Conservation (phyloP, 2,113 vertebrate genomes). For the Anthoscopus minutus region DNA sequence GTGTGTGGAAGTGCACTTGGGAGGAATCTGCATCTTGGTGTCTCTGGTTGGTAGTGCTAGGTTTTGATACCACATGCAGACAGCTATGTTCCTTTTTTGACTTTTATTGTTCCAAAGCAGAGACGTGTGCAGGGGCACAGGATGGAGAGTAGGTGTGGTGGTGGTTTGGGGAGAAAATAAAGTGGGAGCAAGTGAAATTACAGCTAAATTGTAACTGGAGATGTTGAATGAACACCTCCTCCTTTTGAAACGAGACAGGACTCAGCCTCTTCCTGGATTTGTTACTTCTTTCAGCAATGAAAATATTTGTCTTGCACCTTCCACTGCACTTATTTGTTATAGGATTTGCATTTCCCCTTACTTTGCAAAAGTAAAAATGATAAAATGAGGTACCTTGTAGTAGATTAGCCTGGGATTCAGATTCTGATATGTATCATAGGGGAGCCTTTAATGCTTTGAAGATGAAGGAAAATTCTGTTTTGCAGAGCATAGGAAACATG, state of each 20-base stretch:
- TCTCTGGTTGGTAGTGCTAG: too few species aligned
- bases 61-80: too few species aligned
- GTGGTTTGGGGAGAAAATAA: not conserved
- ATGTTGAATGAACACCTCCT: not conserved
- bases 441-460: not conserved
- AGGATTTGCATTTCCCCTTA: not conserved
- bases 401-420: not conserved
- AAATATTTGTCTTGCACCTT: not conserved
- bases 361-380: not conserved
- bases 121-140: too few species aligned
- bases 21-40: not conserved
- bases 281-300: not conserved
- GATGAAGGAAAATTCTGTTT: not conserved
- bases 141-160: not conserved
- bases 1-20: not conserved
- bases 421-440: not conserved
- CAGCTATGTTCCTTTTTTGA: not conserved
- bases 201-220: not conserved
- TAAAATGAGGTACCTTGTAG: not conserved
- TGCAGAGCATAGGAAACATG: not conserved
- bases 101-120: not conserved
- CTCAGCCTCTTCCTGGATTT: not conserved
- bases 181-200: not conserved
- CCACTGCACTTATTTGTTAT: accelerated
- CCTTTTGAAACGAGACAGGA: not conserved